phyloP scores from a whole-genome alignment of 2,888 invertebrate species.

The Lochmaea capreae region DNA sequence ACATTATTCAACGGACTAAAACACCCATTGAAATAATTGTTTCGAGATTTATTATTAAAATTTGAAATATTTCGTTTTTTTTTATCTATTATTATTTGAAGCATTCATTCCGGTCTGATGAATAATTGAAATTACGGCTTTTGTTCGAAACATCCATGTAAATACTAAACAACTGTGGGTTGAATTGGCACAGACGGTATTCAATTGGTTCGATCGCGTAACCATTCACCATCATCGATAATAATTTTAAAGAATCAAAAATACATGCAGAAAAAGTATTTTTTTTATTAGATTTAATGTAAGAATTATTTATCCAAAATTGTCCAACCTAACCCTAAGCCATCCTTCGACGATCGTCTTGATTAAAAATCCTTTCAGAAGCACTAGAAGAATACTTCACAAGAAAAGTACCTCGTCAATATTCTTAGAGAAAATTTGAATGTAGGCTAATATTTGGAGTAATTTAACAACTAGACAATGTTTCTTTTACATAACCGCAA shows the following conservation, averaged over 20 bases:
- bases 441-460: too few relatives aligned
- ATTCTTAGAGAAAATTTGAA: too few relatives aligned
- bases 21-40: slow-evolving; percentile 31
- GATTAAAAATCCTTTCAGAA: too few relatives aligned
- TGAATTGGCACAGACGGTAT: slow-evolving; percentile 36
- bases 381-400: too few relatives aligned
- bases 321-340: too few relatives aligned
- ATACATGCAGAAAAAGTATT: neutral
- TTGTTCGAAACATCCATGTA: slow-evolving; percentile 36
- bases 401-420: too few relatives aligned
- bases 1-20: slow-evolving; percentile 16
- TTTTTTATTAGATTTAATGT: too few relatives aligned
- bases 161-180: slow-evolving; percentile 29
- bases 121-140: slow-evolving; percentile 43
- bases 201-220: slow-evolving; percentile 17
- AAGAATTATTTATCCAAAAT: too few relatives aligned
- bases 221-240: neutral
- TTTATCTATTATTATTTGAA: slow-evolving; percentile 17
- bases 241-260: neutral
- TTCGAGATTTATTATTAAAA: slow-evolving; percentile 34
- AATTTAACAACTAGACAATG: too few relatives aligned
- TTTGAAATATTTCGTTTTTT: slow-evolving; percentile 22
- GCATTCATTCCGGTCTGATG: slow-evolving; percentile 32
- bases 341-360: too few relatives aligned
- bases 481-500: too few relatives aligned